These are phyloP conservation scores for Stercorarius parasiticus DNA, from an alignment of 2,113 vertebrate genomes.

Conservation along the genomic window DNA sequence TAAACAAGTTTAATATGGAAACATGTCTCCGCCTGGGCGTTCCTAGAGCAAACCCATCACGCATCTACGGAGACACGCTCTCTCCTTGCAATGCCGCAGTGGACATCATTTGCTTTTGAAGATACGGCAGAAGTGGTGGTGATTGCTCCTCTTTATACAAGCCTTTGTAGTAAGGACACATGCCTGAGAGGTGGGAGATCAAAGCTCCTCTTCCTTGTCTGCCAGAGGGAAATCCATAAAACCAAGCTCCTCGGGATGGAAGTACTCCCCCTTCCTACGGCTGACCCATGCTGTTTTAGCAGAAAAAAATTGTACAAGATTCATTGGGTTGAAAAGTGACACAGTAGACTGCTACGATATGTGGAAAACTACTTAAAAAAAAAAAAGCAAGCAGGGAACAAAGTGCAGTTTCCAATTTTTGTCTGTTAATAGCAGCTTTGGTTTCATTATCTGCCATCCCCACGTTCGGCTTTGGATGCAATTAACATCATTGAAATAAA, in stretches of 20 bases:
- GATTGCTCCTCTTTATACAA: background rate
- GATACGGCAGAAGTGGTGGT: fast-evolving
- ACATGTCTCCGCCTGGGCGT: background rate
- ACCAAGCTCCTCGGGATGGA: background rate
- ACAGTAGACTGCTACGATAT: background rate
- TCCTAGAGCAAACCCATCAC: background rate
- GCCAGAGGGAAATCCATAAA: background rate
- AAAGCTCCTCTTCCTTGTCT: background rate
- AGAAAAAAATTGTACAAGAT: background rate
- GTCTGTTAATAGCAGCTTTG: background rate
- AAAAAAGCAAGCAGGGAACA: background rate
- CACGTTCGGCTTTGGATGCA: background rate
- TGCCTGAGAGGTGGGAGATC: background rate
- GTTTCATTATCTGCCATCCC: constrained; percentile 15
- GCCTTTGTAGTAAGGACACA: background rate
- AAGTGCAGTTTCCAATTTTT: background rate
- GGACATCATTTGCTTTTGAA: background rate
- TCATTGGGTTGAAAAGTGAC: background rate
- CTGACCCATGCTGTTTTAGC: background rate
- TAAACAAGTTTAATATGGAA: background rate
- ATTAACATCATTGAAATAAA: constrained; percentile 45
- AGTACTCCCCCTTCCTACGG: background rate
- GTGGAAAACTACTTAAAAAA: background rate
- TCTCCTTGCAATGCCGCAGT: background rate
- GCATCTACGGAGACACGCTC: fast-evolving